Base-by-base conservation (phyloP, 2,888 invertebrate species). In the Calameuta filiformis region DNA sequence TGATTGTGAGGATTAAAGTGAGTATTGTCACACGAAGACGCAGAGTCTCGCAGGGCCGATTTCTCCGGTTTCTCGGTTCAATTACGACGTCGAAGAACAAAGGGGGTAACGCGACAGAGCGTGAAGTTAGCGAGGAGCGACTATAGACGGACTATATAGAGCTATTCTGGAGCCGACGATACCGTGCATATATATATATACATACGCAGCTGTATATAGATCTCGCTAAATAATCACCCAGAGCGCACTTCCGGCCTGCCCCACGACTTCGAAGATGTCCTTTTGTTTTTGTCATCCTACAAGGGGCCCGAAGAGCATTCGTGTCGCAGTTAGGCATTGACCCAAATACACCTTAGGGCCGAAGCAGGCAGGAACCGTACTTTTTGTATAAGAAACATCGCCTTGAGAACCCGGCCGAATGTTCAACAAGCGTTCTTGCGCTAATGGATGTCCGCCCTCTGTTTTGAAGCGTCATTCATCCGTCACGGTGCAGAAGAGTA, bases 51-150 rank as follows among this genome's bases (percentile, higher is more conserved):
- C 77, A 75, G 68, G 77, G 71, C 76, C 78, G 79, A 83, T 83
- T 84, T 83, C 83, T 80, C 75, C 75, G 73, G 79, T 77, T 83
- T 81, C 81, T 79, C 79, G 79, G 77, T 80, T 83, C 79, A 83
- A 85, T 86, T 83, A 83, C 79, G 73, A 71, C 76, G 69, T 73
- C 73, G 71, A 31, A 15, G 71, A 71, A 71, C 71, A 71, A 71
- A 71, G 71, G 31, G 12, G 34, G n/a, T 4, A 12, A 76, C 79
- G 74, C 77, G 79, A 73, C 73, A 73, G 69, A 73, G 76, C 76
- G 78, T 40, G 68, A 40, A 40, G 30, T 37, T 73, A 76, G 77
- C 75, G 74, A 77, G 79, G 76, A 71, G 73, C 30, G 35, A 35
- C 69, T 34, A 77, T 56, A 76, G 68, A 77, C 78, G 37, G 37